A percentile compares a stretch with the other conserved stretches of the same genome.
These are phyloP conservation scores for Hemibagrus guttatus DNA, from an alignment of 2,797 vertebrate species.

Conservation along the genomic window DNA sequence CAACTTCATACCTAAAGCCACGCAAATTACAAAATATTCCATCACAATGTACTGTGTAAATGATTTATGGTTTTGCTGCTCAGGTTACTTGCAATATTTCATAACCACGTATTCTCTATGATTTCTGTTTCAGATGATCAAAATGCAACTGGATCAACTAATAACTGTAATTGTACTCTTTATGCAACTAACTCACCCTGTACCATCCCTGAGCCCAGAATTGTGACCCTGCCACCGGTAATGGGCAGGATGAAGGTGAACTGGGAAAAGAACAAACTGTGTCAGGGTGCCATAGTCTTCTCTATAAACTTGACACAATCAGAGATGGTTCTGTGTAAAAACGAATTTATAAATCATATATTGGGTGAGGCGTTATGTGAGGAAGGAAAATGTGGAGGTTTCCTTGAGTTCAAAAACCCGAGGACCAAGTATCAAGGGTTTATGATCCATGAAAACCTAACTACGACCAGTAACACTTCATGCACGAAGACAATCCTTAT, in stretches of 20 bases:
- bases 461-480: fast-evolving
- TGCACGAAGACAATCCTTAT: fast-evolving
- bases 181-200: fast-evolving
- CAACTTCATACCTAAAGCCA: not conserved
- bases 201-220: fast-evolving
- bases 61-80: not conserved
- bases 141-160: no score
- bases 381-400: conserved; percentile 44
- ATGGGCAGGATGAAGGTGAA: conserved; percentile 21
- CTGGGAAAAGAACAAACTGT: not conserved
- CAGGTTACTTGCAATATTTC: not conserved
- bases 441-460: not conserved
- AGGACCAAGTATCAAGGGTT: fast-evolving
- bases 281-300: conserved; percentile 44
- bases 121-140: conserved; percentile 10
- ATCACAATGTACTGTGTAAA: not conserved
- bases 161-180: fast-evolving
- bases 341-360: fast-evolving
- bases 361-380: conserved; percentile 34
- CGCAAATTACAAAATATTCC: not conserved
- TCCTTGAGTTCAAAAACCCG: fast-evolving
- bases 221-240: fast-evolving
- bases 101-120: not conserved
- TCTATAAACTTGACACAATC: not conserved
- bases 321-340: not conserved